These are phyloP conservation scores for Leguminivora glycinivorella DNA, from an alignment of 1,140 invertebrate species.

Conservation along the genomic window DNA sequence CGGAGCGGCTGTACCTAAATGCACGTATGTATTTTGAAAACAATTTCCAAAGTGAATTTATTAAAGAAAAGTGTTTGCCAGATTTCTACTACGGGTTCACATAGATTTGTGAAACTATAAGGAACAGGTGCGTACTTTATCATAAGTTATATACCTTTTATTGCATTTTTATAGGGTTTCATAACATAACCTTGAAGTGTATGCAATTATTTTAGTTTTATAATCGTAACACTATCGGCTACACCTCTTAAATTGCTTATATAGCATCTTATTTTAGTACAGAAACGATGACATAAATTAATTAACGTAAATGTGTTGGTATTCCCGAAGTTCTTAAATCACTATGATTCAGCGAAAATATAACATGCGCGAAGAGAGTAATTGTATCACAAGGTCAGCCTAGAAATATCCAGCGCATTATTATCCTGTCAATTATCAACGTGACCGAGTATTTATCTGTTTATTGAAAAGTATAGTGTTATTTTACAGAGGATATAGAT, in stretches of 20 bases:
- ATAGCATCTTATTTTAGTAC: background rate
- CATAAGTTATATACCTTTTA: background rate
- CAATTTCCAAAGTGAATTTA: background rate
- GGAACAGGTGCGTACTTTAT: background rate
- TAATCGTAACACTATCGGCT: background rate
- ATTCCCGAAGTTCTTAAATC: background rate
- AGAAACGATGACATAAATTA: background rate
- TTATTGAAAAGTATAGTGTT: background rate
- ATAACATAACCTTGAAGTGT: slow-evolving; percentile 19
- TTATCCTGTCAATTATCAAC: background rate
- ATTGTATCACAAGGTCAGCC: background rate
- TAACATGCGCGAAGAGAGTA: background rate
- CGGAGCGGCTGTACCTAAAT: background rate
- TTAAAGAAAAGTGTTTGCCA: slow-evolving; percentile 5
- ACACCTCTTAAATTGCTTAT: background rate
- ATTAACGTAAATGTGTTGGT: background rate
- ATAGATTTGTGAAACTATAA: background rate
- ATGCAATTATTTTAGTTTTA: background rate
- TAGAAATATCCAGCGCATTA: background rate
- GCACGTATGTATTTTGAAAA: background rate
- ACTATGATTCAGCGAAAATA: background rate
- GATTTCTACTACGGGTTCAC: background rate
- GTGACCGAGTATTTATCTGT: background rate
- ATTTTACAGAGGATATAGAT: background rate
- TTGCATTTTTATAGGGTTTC: background rate